Base-by-base conservation (phyloP, 2,113 vertebrate species). In the Nanger granti region DNA sequence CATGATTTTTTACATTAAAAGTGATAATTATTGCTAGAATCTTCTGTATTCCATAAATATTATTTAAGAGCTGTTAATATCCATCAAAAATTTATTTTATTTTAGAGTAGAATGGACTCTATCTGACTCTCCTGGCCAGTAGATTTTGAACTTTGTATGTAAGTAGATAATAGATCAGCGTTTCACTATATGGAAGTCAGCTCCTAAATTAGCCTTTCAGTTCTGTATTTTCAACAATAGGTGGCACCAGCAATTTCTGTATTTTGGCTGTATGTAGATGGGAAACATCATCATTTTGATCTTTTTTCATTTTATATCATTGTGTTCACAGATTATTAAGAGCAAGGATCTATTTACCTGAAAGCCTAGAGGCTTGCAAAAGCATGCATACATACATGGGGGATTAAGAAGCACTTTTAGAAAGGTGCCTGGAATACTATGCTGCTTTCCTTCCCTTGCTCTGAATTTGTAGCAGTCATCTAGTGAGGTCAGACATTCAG, bases 141-240 rank as follows among this genome's bases (percentile, higher is more conserved):
- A 69, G 66, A 76, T 97, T 86, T 69, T 76, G 55, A 14, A 31
- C 9, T 97, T 84, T 44, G 10, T 4, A 1, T 17, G 29, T 3
- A 15, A 52, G 31, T 57, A 84, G 55, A 0, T 89, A 80, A 34
- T 66, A 95, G 93, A 87, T 22, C 82, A 79, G 96, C 17, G 17
- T 80, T 47, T 87, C 7, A 37, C 92, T 47, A 10, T 60, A 55
- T 34, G 59, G 49, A 93, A 88, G 55, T 76, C 41, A 79, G 80
- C n/a, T 87, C 6, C 0, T 11, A 22, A 54, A 57, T 64, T 28
- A 13, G 87, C 8, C 94, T 91, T 98, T 98, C 97, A 98, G 73
- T 98, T 98, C 97, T 98, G n/a, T 97, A 95, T 97, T 97, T 96
- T 96, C 88, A 97, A 98, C 98, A 99, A 98, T 97, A 98, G 98